Evolutionary conservation across 2,888 invertebrate genomes (phyloP), one percentile per base, ranked within the genome.

Genomic region (Loripinus fragilis): DNA sequence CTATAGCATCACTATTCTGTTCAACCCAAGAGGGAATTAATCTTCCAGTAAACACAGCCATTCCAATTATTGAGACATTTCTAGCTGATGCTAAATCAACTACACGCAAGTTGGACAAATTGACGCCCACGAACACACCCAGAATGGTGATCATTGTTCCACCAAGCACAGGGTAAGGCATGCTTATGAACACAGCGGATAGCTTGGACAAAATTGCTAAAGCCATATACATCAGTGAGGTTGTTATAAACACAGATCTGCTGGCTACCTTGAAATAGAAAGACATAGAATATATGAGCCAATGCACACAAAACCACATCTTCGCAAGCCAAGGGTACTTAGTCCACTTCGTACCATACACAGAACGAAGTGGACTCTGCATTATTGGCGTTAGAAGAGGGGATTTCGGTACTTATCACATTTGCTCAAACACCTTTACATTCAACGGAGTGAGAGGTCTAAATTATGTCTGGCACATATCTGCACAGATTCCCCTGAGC

Each of bases 1-100:
- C 41, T 12, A 89, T 83, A 2, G 68, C 77, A 1, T 74, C 72
- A 2, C 82, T 81, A 66, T 84, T 83, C 33, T 81, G 78, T 65
- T 80, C 78, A 23, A 89, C 68, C 86, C 87, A 89, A n/a, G 82
- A 65, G 0, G 91, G 90, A 7, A 94, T 83, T 80, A 92, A 95
- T 94, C 97, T 93, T 1, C 97, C 97, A 88, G 97, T 96, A 94
- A 98, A 97, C 78, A 97, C 95, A 1, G 97, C 96, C 90, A 97
- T 96, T 23, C 98, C 98, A 89, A 98, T 95, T 35, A 90, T 87
- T 48, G 86, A 97, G 70, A 97, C 94, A 94, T 98, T 98, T 68
- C 98, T 95, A 0, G 97, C 95, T 42, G 97, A 96, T 38, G 82
- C 76, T 79, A 98, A 94, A 90, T 97, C 95, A 23, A 83, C 68